phyloP scores from a whole-genome alignment of 2,797 vertebrate species.

The Coregonus suidteri region DNA sequence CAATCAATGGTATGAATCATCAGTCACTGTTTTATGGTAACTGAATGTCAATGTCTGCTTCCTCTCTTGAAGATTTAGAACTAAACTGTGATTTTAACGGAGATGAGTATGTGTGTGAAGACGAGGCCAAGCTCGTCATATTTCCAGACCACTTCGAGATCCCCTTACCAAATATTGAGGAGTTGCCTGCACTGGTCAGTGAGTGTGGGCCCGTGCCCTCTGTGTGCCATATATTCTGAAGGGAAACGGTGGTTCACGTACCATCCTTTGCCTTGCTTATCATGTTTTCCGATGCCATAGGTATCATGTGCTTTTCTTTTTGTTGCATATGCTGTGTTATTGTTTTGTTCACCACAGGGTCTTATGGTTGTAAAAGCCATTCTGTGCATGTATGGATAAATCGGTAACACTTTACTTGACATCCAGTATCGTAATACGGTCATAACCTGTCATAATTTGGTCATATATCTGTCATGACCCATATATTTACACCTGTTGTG shows the following conservation, averaged over 20 bases:
- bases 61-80: conserved; percentile 90
- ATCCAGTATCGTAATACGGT: conserved; percentile 10
- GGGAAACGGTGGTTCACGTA: conserved; percentile 37
- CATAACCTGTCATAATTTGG: no score
- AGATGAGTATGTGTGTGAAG: conserved; percentile 96
- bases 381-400: not conserved
- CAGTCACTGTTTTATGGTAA: conserved; percentile 18
- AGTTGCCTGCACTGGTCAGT: conserved; percentile 98
- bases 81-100: conserved; percentile 90
- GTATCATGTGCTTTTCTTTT: conserved; percentile 18
- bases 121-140: conserved; percentile 97
- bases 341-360: not conserved
- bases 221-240: conserved; percentile 63
- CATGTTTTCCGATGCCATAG: not conserved
- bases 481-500: no score
- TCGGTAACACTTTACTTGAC: no score
- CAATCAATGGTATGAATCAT: not conserved
- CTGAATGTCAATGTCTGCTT: conserved; percentile 59
- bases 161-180: conserved; percentile 97
- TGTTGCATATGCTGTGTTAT: conserved; percentile 16
- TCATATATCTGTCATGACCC: no score
- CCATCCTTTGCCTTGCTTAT: not conserved
- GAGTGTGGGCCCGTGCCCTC: conserved; percentile 64
- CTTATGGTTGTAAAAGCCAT: not conserved
- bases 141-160: conserved; percentile 99